Evolutionary conservation across 2,113 vertebrate genomes (phyloP).

Genomic region (Corythaixoides concolor): DNA sequence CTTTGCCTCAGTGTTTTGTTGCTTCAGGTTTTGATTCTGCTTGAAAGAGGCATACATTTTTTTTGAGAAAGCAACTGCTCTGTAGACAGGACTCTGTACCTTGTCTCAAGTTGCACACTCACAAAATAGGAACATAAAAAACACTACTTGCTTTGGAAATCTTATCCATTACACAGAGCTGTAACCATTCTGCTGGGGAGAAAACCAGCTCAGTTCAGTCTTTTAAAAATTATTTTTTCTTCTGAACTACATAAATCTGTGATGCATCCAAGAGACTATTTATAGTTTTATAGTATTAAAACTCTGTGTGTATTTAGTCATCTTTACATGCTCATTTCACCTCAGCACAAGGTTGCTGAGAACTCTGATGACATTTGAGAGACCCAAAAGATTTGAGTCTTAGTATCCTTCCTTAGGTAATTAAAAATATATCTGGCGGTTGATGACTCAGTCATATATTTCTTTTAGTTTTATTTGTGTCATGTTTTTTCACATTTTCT

Average conservation of each 20-base stretch:
- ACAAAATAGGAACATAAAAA: not conserved
- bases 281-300: not conserved
- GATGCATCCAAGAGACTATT: not conserved
- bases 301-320: not conserved
- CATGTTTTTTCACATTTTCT: not conserved
- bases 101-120: not conserved
- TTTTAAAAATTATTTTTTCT: not conserved
- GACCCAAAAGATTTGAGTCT: not conserved
- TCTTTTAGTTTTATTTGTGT: not conserved
- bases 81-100: not conserved
- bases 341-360: not conserved
- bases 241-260: not conserved
- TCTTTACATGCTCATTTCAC: not conserved
- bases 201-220: not conserved
- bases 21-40: not conserved
- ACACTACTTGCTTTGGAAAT: not conserved
- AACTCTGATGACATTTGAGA: not conserved
- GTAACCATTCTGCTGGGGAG: not conserved
- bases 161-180: not conserved
- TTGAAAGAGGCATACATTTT: not conserved
- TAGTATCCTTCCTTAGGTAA: not conserved
- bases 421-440: not conserved
- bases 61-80: not conserved
- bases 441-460: not conserved
- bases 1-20: not conserved